A percentile compares a stretch with the other conserved stretches of the same genome.
Evolutionary conservation across 2,888 invertebrate genomes (phyloP).

Genomic region (Marasmarcha lunaedactyla): DNA sequence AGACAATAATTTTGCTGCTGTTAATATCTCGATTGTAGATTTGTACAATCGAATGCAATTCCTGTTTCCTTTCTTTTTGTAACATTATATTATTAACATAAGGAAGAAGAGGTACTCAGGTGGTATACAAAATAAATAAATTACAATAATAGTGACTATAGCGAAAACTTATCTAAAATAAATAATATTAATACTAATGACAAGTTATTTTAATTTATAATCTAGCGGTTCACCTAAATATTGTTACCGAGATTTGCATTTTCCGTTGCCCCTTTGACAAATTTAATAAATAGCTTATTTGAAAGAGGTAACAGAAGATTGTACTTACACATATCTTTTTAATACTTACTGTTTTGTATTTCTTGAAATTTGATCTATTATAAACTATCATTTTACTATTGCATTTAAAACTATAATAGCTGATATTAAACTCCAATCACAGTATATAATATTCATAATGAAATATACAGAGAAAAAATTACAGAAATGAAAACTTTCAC

Average conservation of each 20-base stretch:
- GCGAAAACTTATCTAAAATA: conserved; percentile 53
- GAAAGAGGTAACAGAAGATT: conserved; percentile 68
- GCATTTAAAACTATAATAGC: background rate
- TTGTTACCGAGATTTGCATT: conserved; percentile 29
- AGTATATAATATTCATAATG: background rate
- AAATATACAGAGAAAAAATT: background rate
- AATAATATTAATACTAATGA: conserved; percentile 69
- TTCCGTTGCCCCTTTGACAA: conserved; percentile 59
- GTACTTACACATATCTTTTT: conserved; percentile 43
- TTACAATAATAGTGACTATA: conserved; percentile 53
- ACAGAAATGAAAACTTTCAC: background rate
- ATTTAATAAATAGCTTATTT: conserved; percentile 36
- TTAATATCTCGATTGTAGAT: conserved; percentile 7
- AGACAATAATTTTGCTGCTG: conserved; percentile 13
- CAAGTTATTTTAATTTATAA: conserved; percentile 64
- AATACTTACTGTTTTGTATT: conserved; percentile 43
- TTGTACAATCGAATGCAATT: no score
- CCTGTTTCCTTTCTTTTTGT: no score
- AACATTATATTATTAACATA: conserved; percentile 24
- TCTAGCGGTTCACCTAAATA: conserved; percentile 63
- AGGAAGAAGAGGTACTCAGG: conserved; percentile 60
- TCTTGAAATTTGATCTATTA: conserved; percentile 12
- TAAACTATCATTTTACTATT: background rate
- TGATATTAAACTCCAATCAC: no score
- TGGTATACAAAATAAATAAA: conserved; percentile 53